Conservation (phyloP, 2,113 vertebrate species). For the Accipiter cooperii region DNA sequence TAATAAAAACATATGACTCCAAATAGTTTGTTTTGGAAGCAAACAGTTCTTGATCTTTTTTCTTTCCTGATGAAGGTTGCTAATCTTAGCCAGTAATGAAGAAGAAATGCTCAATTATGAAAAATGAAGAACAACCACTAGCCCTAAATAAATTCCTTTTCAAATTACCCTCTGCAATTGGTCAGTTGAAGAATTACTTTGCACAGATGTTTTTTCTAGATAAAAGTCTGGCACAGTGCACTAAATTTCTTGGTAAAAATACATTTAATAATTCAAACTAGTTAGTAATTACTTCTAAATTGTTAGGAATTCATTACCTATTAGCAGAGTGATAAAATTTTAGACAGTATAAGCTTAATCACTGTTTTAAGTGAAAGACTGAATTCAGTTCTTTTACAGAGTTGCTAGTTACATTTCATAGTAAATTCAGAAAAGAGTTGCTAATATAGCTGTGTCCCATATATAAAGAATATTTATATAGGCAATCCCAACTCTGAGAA, state of each 20-base stretch:
- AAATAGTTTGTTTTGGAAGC: not conserved
- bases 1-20: not conserved
- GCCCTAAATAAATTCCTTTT: not conserved
- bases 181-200: not conserved
- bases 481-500: not conserved
- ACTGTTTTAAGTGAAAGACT: not conserved
- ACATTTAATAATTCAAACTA: not conserved
- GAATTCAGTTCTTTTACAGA: not conserved
- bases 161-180: not conserved
- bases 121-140: not conserved
- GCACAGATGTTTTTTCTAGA: not conserved
- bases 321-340: not conserved
- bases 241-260: not conserved
- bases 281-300: not conserved
- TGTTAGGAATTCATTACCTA: not conserved
- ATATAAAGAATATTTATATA: not conserved
- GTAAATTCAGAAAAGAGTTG: not conserved
- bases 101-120: not conserved
- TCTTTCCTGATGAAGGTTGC: not conserved
- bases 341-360: not conserved
- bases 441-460: not conserved
- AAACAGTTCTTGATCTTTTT: not conserved
- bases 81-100: not conserved
- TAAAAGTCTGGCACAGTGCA: not conserved
- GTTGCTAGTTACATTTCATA: not conserved